phyloP scores from a whole-genome alignment of 2,888 invertebrate species.

The Anorthoa munda region DNA sequence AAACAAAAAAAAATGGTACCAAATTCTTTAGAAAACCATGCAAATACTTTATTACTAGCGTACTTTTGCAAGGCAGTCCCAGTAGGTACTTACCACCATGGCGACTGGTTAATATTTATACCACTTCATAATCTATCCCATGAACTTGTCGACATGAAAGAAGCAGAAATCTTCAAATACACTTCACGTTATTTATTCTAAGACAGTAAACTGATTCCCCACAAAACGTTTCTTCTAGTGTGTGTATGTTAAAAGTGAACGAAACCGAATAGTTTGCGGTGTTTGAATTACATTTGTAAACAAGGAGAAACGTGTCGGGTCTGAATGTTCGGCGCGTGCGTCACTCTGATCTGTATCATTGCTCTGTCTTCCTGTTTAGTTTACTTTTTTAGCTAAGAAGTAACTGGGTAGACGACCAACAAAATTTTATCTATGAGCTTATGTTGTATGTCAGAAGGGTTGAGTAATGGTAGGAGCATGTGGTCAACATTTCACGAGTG shows the following conservation, averaged over 20 bases:
- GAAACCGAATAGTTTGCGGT: conserved; percentile 52
- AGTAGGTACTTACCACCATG: too few species aligned
- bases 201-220: conserved; percentile 15
- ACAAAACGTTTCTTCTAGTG: conserved; percentile 32
- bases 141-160: conserved; percentile 14
- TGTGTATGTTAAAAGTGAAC: conserved; percentile 39
- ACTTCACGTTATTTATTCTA: conserved; percentile 40
- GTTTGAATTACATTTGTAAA: conserved; percentile 62
- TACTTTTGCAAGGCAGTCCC: too few species aligned
- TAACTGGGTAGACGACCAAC: not conserved
- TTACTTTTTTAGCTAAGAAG: conserved; percentile 19
- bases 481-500: not conserved
- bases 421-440: conserved; percentile 5
- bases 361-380: conserved; percentile 48
- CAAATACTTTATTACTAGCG: too few species aligned
- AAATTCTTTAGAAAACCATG: too few species aligned
- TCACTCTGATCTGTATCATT: conserved; percentile 52
- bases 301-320: conserved; percentile 46
- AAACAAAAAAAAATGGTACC: too few species aligned
- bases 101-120: not conserved
- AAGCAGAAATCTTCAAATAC: conserved; percentile 12
- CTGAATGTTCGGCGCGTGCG: conserved; percentile 48
- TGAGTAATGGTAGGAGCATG: not conserved
- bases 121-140: not conserved
- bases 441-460: conserved; percentile 11